Evolutionary conservation across 23 tunicate genomes (phyloP), one percentile per base, ranked within the genome.

Genomic region (Styela clava): DNA sequence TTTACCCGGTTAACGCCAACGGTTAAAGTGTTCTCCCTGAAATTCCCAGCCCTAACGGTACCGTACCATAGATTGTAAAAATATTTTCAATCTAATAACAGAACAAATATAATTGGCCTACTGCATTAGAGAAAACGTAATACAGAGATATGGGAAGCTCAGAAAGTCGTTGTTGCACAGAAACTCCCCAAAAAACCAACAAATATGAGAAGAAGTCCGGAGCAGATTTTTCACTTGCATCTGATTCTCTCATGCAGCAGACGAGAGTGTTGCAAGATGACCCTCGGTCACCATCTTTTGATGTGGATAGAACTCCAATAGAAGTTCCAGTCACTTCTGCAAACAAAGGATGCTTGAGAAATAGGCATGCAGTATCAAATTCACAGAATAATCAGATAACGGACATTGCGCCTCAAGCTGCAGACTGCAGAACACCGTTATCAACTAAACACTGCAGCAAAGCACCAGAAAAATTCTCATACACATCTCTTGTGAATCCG

Each of bases 341-440:
- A 21, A 24, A 52, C 12, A 31, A 44, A 23, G 27, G 31, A 37
- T 19, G 24, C 27, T 44, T 29, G 27, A n/a, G n/a, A 44, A 44
- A 44, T 44, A 44, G 56, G 12, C 56, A 44, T 12, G 12, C 56
- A 5, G 56, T 7, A 5, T 7, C 9, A 44, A 12, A 44, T 12
- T 44, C 56, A 12, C 56, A 44, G 12, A 44, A 7, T 7, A 61
- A 22, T 61, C 64, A 61, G 64, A 61, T 21, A 61, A 16, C 71
- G 71, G 30, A 22, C 19, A 16, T 24, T 18, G 29, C 22, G 12
- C 71, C 86, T 12, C 64, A 71, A 23, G 29, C 67, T 18, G 73
- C 68, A 2, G 85, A 79, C 56, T 18, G 62, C 20, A 78, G 93
- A 69, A 88, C 93, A 16, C 93, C 93, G 9, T 31, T 88, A 20